These are phyloP conservation scores for Eucera pruinosa DNA, from an alignment of 2,888 invertebrate species.

Conservation along the genomic window DNA sequence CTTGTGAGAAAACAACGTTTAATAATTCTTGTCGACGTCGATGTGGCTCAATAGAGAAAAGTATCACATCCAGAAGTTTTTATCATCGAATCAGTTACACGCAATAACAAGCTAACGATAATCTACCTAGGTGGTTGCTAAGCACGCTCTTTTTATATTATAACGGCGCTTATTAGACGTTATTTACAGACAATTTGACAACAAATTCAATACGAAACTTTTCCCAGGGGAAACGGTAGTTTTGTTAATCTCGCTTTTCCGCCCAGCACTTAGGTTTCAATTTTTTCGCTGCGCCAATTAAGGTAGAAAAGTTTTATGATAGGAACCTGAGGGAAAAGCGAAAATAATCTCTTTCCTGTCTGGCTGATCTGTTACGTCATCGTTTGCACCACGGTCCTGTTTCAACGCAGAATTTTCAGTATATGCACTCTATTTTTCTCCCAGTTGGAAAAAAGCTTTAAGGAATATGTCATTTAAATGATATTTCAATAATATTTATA, in stretches of 20 bases:
- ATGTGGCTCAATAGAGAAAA: conserved; percentile 9
- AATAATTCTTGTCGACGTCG: conserved; percentile 37
- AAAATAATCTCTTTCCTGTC: conserved; percentile 20
- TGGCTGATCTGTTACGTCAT: not conserved
- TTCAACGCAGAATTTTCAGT: too few species aligned
- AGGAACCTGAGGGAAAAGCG: conserved; percentile 6
- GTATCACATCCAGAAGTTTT: conserved; percentile 23
- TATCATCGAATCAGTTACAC: conserved; percentile 44
- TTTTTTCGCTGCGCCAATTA: conserved; percentile 32
- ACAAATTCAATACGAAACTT: conserved; percentile 9
- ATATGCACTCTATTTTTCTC: too few species aligned
- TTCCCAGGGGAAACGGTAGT: not conserved
- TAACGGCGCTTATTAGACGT: conserved; percentile 8
- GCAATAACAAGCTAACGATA: conserved; percentile 15
- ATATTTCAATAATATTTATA: too few species aligned
- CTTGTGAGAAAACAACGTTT: not conserved
- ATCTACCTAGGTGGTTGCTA: too few species aligned
- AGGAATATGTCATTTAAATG: too few species aligned
- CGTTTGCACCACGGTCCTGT: too few species aligned
- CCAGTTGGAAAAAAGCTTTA: too few species aligned
- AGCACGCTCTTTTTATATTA: too few species aligned
- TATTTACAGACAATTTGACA: conserved; percentile 41
- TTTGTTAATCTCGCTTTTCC: conserved; percentile 1
- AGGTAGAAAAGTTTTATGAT: conserved; percentile 15
- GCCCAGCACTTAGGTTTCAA: conserved; percentile 8